A percentile compares a stretch with the other conserved stretches of the same genome.
These are phyloP conservation scores for Leptosomus discolor DNA, from an alignment of 2,113 vertebrate species.

Conservation along the genomic window DNA sequence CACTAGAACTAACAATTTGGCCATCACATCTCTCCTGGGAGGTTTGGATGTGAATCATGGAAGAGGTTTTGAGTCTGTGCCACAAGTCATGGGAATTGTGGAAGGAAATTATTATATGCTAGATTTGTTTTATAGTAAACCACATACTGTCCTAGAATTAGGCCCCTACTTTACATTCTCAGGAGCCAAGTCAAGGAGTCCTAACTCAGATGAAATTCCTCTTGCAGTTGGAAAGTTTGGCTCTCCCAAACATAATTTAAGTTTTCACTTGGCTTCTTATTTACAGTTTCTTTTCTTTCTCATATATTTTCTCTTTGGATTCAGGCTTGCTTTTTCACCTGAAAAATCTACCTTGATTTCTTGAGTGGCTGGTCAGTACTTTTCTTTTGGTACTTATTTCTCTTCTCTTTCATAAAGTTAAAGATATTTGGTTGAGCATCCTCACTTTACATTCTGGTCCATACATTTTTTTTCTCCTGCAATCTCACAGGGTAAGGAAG, in stretches of 20 bases:
- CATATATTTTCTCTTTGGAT: background rate
- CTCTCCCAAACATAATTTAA: background rate
- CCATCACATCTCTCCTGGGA: slow-evolving; percentile 18
- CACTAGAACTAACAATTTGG: slow-evolving; percentile 24
- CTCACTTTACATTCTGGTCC: background rate
- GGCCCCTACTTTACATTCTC: background rate
- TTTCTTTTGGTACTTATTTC: background rate
- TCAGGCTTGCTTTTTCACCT: background rate
- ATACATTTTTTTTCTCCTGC: background rate
- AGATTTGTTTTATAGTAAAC: slow-evolving; percentile 57
- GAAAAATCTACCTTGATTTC: background rate
- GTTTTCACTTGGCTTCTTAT: background rate
- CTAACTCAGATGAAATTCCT: background rate
- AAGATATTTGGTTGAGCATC: background rate
- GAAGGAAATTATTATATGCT: slow-evolving; percentile 59
- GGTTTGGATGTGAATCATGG: slow-evolving; percentile 24
- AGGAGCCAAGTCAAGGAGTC: background rate
- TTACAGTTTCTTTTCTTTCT: background rate
- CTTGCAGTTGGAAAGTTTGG: background rate
- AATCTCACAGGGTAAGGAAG: background rate
- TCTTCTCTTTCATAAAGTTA: background rate
- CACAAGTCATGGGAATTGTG: slow-evolving; percentile 56
- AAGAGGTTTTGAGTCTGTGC: slow-evolving; percentile 32
- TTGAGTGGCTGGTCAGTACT: background rate
- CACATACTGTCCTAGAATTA: slow-evolving; percentile 26